Evolutionary conservation across 2,797 vertebrate genomes (phyloP).

Genomic region (Cyclura pinguis): DNA sequence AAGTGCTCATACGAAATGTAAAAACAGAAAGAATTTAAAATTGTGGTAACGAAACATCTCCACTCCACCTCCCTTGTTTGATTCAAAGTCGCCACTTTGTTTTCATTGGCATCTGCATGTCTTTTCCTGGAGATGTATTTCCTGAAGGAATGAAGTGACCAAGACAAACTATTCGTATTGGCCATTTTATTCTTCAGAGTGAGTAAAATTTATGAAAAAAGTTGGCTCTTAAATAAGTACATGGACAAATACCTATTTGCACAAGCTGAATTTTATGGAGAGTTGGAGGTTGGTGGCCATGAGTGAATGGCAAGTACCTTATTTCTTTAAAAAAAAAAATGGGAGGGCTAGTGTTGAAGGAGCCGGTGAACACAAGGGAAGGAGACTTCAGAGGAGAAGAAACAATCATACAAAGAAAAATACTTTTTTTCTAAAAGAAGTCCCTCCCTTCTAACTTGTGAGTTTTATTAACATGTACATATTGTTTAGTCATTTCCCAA

Average conservation of each 20-base stretch:
- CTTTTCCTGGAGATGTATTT: not conserved
- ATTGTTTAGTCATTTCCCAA: slow-evolving; percentile 59
- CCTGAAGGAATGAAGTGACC: slow-evolving; percentile 25
- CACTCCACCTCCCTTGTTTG: not conserved
- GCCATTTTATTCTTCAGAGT: not conserved
- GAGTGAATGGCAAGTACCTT: not conserved
- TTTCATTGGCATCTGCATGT: slow-evolving; percentile 33
- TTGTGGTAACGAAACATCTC: not conserved
- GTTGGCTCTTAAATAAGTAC: not conserved
- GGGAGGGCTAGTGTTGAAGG: slow-evolving; percentile 46
- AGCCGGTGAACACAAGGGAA: slow-evolving; percentile 35
- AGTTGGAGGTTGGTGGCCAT: slow-evolving; percentile 18
- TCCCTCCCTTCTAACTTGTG: slow-evolving; percentile 39
- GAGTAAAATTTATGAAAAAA: slow-evolving; percentile 2
- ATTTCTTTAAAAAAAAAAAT: not conserved
- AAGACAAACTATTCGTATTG: slow-evolving; percentile 22
- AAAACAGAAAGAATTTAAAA: slow-evolving; percentile 14
- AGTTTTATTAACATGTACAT: slow-evolving; percentile 42
- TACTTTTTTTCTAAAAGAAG: slow-evolving; percentile 42
- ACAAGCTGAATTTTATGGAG: not conserved
- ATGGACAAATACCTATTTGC: not conserved
- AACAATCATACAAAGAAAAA: slow-evolving; percentile 47
- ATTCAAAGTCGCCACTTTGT: not conserved
- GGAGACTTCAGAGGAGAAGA: slow-evolving; percentile 50
- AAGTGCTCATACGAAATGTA: not conserved